Conservation (phyloP, 2,113 vertebrate species). For the Tachuris rubrigastra region DNA sequence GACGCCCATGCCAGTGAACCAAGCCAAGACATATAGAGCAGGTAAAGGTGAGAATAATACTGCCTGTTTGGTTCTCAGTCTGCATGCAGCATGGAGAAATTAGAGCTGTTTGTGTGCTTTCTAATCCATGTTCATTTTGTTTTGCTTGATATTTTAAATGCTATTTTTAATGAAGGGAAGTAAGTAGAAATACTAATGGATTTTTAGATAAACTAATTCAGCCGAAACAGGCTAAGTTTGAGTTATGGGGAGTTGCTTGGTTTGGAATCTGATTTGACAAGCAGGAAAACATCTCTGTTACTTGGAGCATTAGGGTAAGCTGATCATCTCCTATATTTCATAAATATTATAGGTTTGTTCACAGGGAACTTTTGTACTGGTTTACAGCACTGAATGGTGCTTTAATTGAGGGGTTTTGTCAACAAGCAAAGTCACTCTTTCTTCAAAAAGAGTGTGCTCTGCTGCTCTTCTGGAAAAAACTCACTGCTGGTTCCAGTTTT, state of each 20-base stretch:
- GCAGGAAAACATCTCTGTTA: not conserved
- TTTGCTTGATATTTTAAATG: not conserved
- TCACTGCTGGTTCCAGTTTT: not conserved
- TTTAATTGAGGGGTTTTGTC: not conserved
- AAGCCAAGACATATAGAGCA: conserved; percentile 99
- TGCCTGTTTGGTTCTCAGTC: conserved; percentile 71
- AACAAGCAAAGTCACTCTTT: not conserved
- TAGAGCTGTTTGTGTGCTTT: not conserved
- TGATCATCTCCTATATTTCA: not conserved
- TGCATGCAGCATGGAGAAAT: conserved; percentile 71
- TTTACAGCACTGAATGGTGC: not conserved
- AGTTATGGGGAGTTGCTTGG: not conserved
- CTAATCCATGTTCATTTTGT: not conserved
- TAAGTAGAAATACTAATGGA: not conserved
- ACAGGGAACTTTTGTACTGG: not conserved
- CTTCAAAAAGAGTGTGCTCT: not conserved
- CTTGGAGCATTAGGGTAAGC: not conserved
- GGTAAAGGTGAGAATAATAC: conserved; percentile 98
- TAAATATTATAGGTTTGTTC: not conserved
- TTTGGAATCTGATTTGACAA: not conserved
- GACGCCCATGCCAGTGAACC: conserved; percentile 96
- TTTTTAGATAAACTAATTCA: not conserved
- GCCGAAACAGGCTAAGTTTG: not conserved
- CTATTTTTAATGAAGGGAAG: not conserved
- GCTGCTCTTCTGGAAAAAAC: not conserved